Evolutionary conservation across 2,797 vertebrate genomes (phyloP).

Genomic region (Gymnocypris eckloni): DNA sequence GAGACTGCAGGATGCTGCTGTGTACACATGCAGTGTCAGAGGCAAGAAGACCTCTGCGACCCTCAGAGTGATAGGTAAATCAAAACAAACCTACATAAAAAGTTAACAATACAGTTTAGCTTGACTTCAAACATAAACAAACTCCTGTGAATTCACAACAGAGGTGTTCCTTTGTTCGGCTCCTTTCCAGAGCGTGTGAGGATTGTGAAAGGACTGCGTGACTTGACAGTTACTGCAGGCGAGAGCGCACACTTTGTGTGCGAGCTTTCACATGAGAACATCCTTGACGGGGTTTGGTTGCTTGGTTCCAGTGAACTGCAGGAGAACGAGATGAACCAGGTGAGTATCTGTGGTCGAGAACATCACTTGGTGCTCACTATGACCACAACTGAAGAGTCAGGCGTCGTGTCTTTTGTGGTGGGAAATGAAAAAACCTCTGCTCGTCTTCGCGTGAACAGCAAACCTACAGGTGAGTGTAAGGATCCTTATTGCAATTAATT

Average conservation of each 20-base stretch:
- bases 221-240: conserved; percentile 88
- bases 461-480: conserved; percentile 74
- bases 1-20: conserved; percentile 78
- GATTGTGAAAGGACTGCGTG: conserved; percentile 81
- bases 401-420: conserved; percentile 82
- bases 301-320: conserved; percentile 89
- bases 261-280: conserved; percentile 83
- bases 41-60: conserved; percentile 79
- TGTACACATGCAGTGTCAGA: conserved; percentile 83
- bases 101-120: conserved; percentile 7
- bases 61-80: conserved; percentile 78
- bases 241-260: conserved; percentile 91
- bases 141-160: conserved; percentile 4
- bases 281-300: conserved; percentile 90
- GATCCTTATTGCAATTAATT: background rate
- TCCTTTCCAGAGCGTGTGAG: conserved; percentile 75
- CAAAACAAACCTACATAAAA: background rate
- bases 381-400: conserved; percentile 80
- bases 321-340: conserved; percentile 89
- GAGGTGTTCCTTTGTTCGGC: conserved; percentile 23
- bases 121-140: conserved; percentile 50
- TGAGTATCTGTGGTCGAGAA: conserved; percentile 74
- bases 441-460: conserved; percentile 80
- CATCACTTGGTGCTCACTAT: conserved; percentile 81
- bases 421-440: conserved; percentile 80